A percentile compares a stretch with the other conserved stretches of the same genome.
These are phyloP conservation scores for Drosophila navojoa DNA, from an alignment of 1,140 invertebrate genomes.

Conservation along the genomic window DNA sequence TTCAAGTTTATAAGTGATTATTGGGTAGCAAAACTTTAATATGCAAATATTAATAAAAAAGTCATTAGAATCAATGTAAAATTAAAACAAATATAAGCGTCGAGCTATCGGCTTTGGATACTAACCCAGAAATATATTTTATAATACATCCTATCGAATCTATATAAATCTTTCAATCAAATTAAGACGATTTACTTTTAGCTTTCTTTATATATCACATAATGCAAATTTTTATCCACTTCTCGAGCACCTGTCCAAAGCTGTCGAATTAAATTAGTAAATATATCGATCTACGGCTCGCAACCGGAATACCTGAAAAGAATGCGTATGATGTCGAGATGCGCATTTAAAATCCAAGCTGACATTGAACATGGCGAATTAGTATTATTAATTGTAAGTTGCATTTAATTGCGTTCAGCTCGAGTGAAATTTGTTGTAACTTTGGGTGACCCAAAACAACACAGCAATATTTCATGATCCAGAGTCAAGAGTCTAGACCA, in stretches of 20 bases:
- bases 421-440: constrained; percentile 14
- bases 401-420: background rate
- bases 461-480: constrained; percentile 10
- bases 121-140: too few relatives aligned
- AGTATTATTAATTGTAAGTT: constrained; percentile 2
- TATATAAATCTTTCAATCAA: too few relatives aligned
- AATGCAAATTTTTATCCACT: background rate
- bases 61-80: too few relatives aligned
- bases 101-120: too few relatives aligned
- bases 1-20: background rate
- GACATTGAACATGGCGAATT: constrained; percentile 5
- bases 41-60: too few relatives aligned
- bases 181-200: too few relatives aligned
- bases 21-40: too few relatives aligned
- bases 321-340: background rate
- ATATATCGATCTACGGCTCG: background rate
- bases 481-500: constrained; percentile 7
- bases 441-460: constrained; percentile 27
- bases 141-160: too few relatives aligned
- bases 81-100: too few relatives aligned
- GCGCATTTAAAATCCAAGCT: background rate
- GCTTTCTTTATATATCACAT: too few relatives aligned
- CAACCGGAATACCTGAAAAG: background rate
- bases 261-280: background rate
- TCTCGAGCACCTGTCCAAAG: background rate